These are phyloP conservation scores for Neostethus bicornis DNA, from an alignment of 2,797 vertebrate species.

Conservation along the genomic window DNA sequence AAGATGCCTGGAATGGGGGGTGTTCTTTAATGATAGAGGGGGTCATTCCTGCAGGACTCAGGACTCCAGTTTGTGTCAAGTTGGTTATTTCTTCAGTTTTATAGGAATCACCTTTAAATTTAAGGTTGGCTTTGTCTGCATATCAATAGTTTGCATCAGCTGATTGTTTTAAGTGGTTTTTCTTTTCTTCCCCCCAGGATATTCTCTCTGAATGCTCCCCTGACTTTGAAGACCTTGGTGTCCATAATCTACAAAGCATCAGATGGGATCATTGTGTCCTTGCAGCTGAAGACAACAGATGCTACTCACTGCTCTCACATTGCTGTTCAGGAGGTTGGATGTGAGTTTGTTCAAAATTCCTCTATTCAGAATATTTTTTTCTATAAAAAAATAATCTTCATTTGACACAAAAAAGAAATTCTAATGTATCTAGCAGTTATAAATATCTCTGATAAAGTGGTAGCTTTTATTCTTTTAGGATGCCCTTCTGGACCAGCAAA, in stretches of 20 bases:
- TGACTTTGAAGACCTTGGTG: slow-evolving; percentile 79
- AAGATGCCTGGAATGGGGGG: slow-evolving; percentile 89
- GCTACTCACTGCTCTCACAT: slow-evolving; percentile 39
- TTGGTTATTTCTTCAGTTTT: slow-evolving; percentile 57
- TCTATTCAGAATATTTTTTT: too few relatives aligned
- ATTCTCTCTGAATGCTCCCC: slow-evolving; percentile 85
- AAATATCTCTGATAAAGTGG: too few relatives aligned
- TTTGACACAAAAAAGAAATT: too few relatives aligned
- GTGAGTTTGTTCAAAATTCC: slow-evolving; percentile 69
- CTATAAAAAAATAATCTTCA: too few relatives aligned
- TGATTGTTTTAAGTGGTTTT: too few relatives aligned
- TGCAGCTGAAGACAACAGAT: slow-evolving; percentile 83
- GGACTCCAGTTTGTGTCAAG: slow-evolving; percentile 74
- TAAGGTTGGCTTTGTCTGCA: too few relatives aligned
- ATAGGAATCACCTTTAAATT: too few relatives aligned
- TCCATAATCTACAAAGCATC: slow-evolving; percentile 83
- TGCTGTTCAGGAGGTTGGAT: slow-evolving; percentile 36
- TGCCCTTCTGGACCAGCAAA: too few relatives aligned
- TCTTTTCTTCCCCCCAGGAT: slow-evolving; percentile 73
- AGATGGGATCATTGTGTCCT: slow-evolving; percentile 59
- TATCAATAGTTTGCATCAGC: too few relatives aligned
- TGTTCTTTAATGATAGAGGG: slow-evolving; percentile 88
- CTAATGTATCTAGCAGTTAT: too few relatives aligned
- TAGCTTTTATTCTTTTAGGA: too few relatives aligned
- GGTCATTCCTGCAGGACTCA: slow-evolving; percentile 66